Conservation (phyloP, 2,113 vertebrate genomes). For the Isichthys henryi region DNA sequence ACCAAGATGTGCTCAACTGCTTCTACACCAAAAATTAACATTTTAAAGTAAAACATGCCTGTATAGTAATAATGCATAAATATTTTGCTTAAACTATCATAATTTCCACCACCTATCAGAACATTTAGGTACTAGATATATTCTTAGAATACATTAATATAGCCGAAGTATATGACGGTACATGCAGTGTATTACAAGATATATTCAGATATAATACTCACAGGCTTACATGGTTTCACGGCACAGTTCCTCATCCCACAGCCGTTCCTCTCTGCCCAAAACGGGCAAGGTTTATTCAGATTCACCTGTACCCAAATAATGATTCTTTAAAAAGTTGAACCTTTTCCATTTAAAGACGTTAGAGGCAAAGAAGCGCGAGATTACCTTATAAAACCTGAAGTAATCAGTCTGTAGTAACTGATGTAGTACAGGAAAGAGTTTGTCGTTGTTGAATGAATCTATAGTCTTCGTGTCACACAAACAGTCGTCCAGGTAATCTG, state of each 20-base stretch:
- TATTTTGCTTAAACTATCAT: not conserved
- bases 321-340: not conserved
- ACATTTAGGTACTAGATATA: not conserved
- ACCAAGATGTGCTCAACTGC: not conserved
- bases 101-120: not conserved
- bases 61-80: not conserved
- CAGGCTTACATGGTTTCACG: conserved; percentile 74
- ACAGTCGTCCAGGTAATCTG: conserved; percentile 83
- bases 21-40: not conserved
- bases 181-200: not conserved
- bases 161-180: not conserved
- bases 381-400: conserved; percentile 91
- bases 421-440: conserved; percentile 76
- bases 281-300: conserved; percentile 82
- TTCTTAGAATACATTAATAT: not conserved
- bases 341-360: not conserved
- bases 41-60: not conserved
- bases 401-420: conserved; percentile 78
- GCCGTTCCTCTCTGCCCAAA: conserved; percentile 74
- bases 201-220: conserved; percentile 53
- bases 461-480: conserved; percentile 88
- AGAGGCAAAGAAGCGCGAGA: not conserved
- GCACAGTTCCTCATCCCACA: conserved; percentile 81
- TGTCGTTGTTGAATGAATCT: conserved; percentile 80
- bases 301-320: conserved; percentile 67